Evolutionary conservation across 2,113 vertebrate species (phyloP), one percentile per base, ranked within the genome.

Genomic region (Chaetops frenatus): DNA sequence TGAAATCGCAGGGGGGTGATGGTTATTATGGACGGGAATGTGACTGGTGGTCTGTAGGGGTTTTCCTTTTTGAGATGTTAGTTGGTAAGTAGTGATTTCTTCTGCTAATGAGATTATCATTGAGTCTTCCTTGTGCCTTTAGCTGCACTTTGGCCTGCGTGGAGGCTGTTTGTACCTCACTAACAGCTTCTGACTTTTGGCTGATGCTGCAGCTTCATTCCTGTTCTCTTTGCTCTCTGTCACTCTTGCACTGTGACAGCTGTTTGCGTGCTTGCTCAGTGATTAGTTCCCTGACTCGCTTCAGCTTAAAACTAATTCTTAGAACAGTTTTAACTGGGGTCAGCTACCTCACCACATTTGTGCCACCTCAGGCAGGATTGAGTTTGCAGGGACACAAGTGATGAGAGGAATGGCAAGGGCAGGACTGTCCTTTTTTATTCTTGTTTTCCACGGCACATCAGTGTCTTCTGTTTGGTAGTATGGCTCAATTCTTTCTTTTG

Each of bases 41-140:
- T 51, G 99, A 99, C 98, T 99, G 99, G 99, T 99, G 99, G 99
- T 99, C 99, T 38, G 99, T 99, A 3, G 99, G 99, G 66, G 99
- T 99, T 96, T 99, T 99, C 98, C 99, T 99, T 83, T 99, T 99
- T 70, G 99, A 99, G 97, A 99, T 99, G 99, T 98, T 99, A 23
- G 99, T 99, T 58, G 99, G 99, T 99, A 94, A 99, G 99, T 99
- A 85, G 76, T n/a, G n/a, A 67, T 89, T 91, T 78, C 53, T 33
- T 61, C 71, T 92, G 83, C 54, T 54, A 22, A 61, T 45, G 67
- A 77, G 22, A 17, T 79, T 28, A 10, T 48, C 0, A 0, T 0
- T 31, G 33, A 48, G 40, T 71, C 45, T 70, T 80, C 35, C 14
- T 33, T 71, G 25, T 70, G 72, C 54, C 38, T 83, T 58, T 20